These are phyloP conservation scores for Lasaia peninsularis DNA, from an alignment of 1,140 invertebrate genomes.

Conservation along the genomic window DNA sequence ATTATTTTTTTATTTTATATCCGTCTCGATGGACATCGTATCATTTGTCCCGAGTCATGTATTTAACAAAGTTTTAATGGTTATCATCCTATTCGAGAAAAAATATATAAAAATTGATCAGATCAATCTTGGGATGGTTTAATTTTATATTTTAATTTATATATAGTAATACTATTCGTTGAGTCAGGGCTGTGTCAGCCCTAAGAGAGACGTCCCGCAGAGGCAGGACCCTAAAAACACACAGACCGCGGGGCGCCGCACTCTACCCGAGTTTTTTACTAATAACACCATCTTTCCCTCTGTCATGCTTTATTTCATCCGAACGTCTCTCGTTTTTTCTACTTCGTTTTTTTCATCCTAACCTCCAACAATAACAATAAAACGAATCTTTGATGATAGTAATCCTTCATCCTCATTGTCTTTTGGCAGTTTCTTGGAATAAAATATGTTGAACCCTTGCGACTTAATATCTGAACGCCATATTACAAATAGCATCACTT, in stretches of 20 bases:
- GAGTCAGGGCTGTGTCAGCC: not conserved
- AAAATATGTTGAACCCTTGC: conserved; percentile 70
- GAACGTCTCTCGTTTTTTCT: conserved; percentile 64
- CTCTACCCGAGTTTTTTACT: conserved; percentile 54
- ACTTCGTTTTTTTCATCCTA: conserved; percentile 54
- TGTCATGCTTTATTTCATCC: conserved; percentile 72
- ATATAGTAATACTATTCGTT: too few species aligned
- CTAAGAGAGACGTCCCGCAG: conserved; percentile 48
- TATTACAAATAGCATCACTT: conserved; percentile 75
- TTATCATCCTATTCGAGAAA: too few species aligned
- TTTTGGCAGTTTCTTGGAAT: conserved; percentile 75
- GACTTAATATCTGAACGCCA: conserved; percentile 71
- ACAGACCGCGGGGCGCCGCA: conserved; percentile 76
- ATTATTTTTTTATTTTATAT: too few species aligned
- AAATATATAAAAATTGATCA: too few species aligned
- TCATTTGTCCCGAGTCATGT: too few species aligned
- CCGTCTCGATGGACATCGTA: too few species aligned
- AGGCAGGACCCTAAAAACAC: conserved; percentile 67
- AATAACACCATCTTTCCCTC: conserved; percentile 72
- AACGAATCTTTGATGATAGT: conserved; percentile 70
- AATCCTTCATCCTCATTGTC: conserved; percentile 76
- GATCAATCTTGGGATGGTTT: too few species aligned
- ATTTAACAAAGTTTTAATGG: too few species aligned
- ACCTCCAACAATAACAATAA: conserved; percentile 68
- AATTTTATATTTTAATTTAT: too few species aligned